Conservation (phyloP, 2,888 invertebrate species). For the Onchidella celtica region DNA sequence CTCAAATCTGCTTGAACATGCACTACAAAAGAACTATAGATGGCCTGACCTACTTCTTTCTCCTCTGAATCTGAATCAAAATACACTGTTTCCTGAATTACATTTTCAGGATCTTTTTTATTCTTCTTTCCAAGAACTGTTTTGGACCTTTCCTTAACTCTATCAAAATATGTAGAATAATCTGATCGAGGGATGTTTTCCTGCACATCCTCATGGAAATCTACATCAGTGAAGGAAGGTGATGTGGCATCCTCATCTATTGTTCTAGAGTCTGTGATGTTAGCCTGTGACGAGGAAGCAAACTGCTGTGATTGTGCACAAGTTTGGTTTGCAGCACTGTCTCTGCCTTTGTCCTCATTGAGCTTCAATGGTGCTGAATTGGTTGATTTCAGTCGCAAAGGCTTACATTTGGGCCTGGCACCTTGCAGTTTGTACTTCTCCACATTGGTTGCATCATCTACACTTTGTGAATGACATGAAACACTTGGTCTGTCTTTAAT, state of each 20-base stretch:
- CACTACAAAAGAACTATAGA: neutral
- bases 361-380: neutral
- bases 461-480: too few relatives aligned
- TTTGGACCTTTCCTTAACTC: too few relatives aligned
- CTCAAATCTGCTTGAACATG: slow-evolving; percentile 32
- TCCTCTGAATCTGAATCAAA: slow-evolving; percentile 34
- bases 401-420: slow-evolving; percentile 31
- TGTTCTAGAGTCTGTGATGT: too few relatives aligned
- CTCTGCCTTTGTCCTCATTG: neutral
- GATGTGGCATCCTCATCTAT: slow-evolving; percentile 18
- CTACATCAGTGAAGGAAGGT: neutral
- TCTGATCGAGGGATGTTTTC: slow-evolving; percentile 14
- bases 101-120: neutral
- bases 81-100: slow-evolving; percentile 38
- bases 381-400: neutral
- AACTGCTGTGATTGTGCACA: neutral
- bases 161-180: too few relatives aligned
- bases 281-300: neutral
- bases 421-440: slow-evolving; percentile 33
- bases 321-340: neutral
- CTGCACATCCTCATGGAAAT: slow-evolving; percentile 3
- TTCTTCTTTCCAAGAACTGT: neutral
- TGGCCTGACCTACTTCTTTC: neutral
- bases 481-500: too few relatives aligned
- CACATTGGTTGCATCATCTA: neutral